Evolutionary conservation across 1,140 invertebrate species (phyloP).

Genomic region (Drosophila pseudoananassae): DNA sequence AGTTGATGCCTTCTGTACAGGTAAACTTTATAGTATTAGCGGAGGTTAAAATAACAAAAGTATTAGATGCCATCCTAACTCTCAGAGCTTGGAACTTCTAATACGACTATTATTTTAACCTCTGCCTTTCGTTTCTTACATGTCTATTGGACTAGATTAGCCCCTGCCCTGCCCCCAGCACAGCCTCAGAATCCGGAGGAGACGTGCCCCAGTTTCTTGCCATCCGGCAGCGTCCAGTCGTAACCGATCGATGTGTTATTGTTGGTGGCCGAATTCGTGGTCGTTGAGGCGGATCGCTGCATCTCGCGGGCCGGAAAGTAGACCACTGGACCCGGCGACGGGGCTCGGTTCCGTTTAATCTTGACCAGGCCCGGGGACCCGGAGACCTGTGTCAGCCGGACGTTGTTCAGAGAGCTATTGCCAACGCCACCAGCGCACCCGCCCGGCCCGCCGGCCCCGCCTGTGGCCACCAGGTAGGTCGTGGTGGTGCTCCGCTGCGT

Average conservation of each 20-base stretch:
- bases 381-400: constrained; percentile 69
- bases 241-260: constrained; percentile 75
- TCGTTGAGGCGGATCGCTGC: constrained; percentile 68
- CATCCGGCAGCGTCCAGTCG: constrained; percentile 70
- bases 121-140: not conserved
- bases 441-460: constrained; percentile 65
- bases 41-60: constrained; percentile 8
- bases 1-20: constrained; percentile 50
- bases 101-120: constrained; percentile 10
- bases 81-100: not conserved
- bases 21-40: constrained; percentile 10
- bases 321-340: constrained; percentile 87
- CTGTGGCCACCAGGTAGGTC: constrained; percentile 69
- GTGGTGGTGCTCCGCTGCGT: constrained; percentile 85
- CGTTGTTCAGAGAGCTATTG: constrained; percentile 72
- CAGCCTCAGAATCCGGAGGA: constrained; percentile 72
- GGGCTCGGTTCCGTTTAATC: constrained; percentile 80
- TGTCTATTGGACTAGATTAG: constrained; percentile 34
- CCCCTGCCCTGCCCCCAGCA: not conserved
- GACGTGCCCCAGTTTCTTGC: constrained; percentile 71
- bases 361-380: constrained; percentile 73
- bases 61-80: not conserved
- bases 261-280: constrained; percentile 64
- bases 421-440: constrained; percentile 83
- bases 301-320: constrained; percentile 87